Evolutionary conservation across 2,888 invertebrate genomes (phyloP).

Genomic region (Aporophyla lueneburgensis): DNA sequence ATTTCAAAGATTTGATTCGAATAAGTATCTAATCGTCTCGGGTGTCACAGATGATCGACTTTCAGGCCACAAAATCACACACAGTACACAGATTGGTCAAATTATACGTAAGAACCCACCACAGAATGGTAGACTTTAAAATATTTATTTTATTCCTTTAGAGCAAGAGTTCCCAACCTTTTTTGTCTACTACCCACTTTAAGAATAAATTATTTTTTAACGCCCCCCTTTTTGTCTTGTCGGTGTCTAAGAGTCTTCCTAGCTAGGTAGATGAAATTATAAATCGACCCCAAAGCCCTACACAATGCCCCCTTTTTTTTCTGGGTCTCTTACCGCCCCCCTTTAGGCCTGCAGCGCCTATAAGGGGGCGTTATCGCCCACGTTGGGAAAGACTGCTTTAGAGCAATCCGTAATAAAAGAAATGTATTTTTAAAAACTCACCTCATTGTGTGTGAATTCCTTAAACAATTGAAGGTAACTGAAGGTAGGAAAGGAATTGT

Average conservation of each 20-base stretch:
- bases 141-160: not conserved
- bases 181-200: too few relatives aligned
- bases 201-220: too few relatives aligned
- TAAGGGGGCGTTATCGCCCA: too few relatives aligned
- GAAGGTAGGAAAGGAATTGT: not conserved
- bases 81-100: not conserved
- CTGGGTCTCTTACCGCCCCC: too few relatives aligned
- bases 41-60: not conserved
- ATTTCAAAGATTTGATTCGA: not conserved
- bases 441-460: slow-evolving; percentile 11
- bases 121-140: not conserved
- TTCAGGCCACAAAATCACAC: not conserved
- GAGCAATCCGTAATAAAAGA: not conserved
- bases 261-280: too few relatives aligned
- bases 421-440: not conserved
- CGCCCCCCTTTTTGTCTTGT: too few relatives aligned
- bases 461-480: not conserved
- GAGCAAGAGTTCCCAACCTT: too few relatives aligned
- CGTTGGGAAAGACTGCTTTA: too few relatives aligned
- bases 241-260: too few relatives aligned
- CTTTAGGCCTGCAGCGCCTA: too few relatives aligned
- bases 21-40: not conserved
- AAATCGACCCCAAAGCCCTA: too few relatives aligned
- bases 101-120: not conserved
- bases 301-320: too few relatives aligned